These are phyloP conservation scores for Epizoanthus rinbou DNA, from an alignment of 92 coral and sea anemone species.

Conservation along the genomic window DNA sequence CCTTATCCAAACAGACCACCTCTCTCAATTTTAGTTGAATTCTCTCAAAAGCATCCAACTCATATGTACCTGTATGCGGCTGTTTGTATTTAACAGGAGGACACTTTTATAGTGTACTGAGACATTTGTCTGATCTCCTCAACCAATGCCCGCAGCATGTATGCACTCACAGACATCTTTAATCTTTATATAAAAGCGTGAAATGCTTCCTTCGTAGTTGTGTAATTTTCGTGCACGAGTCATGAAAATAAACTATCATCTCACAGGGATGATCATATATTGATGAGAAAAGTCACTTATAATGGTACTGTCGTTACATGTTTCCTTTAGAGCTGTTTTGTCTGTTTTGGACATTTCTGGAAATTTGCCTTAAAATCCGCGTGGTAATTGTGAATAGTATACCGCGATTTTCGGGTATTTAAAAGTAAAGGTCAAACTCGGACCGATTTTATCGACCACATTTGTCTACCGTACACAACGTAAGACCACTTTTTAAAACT, in stretches of 20 bases:
- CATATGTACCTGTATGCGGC: conserved; percentile 1
- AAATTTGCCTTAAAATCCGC: neutral
- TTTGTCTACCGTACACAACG: neutral
- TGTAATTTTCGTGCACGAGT: neutral
- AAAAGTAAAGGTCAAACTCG: conserved; percentile 24
- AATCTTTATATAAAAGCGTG: conserved; percentile 1
- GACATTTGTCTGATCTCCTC: conserved; percentile 18
- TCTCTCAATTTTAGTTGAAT: neutral
- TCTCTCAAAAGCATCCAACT: neutral
- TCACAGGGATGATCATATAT: too few species aligned
- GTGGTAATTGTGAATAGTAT: neutral
- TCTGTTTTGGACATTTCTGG: neutral
- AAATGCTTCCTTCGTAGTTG: neutral
- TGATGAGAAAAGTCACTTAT: too few species aligned
- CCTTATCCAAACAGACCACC: conserved; percentile 43
- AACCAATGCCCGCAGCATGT: conserved; percentile 11
- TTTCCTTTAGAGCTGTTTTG: neutral
- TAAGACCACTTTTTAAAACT: neutral
- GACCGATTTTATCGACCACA: neutral
- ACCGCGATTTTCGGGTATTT: neutral
- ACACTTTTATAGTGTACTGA: neutral
- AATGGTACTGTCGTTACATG: neutral
- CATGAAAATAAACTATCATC: too few species aligned
- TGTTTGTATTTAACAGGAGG: conserved; percentile 24
- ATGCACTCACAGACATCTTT: neutral